Conservation (phyloP, 92 coral and sea anemone species). For the Scolanthus callimorphus region DNA sequence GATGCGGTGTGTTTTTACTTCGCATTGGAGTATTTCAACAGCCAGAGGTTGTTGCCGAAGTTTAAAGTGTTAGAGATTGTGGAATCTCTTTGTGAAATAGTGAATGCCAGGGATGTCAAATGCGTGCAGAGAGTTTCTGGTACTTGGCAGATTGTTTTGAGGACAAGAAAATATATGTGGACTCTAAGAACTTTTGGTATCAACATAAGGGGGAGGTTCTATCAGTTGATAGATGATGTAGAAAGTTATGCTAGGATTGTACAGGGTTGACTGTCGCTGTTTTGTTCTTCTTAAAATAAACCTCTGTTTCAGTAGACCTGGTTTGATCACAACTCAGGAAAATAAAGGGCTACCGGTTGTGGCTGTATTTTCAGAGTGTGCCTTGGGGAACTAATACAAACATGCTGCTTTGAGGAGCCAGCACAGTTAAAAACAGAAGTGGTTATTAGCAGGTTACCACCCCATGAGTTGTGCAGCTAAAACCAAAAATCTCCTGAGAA, state of each 20-base stretch:
- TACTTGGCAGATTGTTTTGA: slow-evolving; percentile 85
- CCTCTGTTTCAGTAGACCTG: no score
- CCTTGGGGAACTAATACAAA: no score
- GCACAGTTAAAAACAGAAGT: no score
- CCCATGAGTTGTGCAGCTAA: no score
- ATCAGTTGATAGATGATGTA: slow-evolving; percentile 64
- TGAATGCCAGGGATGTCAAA: slow-evolving; percentile 71
- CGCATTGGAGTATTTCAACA: slow-evolving; percentile 62
- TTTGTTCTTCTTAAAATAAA: no score
- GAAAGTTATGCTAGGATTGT: slow-evolving; percentile 65
- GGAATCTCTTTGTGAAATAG: slow-evolving; percentile 51
- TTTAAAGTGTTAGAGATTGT: slow-evolving; percentile 87
- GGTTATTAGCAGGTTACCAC: no score
- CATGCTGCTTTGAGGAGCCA: no score
- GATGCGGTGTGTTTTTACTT: slow-evolving; percentile 89
- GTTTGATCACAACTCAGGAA: no score
- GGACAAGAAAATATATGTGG: slow-evolving; percentile 49
- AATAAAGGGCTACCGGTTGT: no score
- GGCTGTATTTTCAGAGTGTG: no score
- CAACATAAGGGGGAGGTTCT: slow-evolving; percentile 71
- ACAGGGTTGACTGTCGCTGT: not conserved
- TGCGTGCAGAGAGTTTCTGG: slow-evolving; percentile 76
- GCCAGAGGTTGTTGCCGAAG: slow-evolving; percentile 66
- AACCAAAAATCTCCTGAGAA: no score
- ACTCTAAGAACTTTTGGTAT: slow-evolving; percentile 49